Evolutionary conservation across 1,140 invertebrate genomes (phyloP).

Genomic region (Gryllus bimaculatus): DNA sequence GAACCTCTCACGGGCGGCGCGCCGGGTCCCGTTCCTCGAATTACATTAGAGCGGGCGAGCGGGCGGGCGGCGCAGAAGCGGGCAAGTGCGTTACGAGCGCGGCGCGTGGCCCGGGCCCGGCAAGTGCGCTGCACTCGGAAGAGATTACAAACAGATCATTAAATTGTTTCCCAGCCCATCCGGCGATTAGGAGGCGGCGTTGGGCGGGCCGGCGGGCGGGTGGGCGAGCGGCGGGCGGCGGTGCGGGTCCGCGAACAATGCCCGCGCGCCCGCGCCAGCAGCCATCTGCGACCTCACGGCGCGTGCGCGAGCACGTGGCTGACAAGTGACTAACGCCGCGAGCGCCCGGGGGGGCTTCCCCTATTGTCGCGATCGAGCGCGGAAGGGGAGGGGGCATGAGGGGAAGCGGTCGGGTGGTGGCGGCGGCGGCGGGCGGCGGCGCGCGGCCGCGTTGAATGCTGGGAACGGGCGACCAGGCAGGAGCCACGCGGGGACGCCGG

Average conservation of each 20-base stretch:
- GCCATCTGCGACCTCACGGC: not conserved
- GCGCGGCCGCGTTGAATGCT: not conserved
- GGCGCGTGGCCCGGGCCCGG: not conserved
- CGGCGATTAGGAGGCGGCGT: not conserved
- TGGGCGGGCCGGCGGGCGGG: too few relatives aligned
- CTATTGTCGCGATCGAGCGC: not conserved
- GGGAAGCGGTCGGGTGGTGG: not conserved
- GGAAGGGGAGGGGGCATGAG: too few relatives aligned
- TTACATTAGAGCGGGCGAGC: too few relatives aligned
- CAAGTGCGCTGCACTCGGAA: not conserved
- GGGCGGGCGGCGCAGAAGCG: too few relatives aligned
- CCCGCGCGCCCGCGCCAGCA: not conserved
- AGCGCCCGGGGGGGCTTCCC: not conserved
- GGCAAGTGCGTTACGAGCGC: not conserved
- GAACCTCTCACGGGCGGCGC: too few relatives aligned
- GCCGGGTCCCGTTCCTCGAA: too few relatives aligned
- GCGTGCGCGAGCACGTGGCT: constrained; percentile 1
- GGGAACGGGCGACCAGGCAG: not conserved
- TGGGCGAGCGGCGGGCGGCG: too few relatives aligned
- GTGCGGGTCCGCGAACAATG: not conserved
- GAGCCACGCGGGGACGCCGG: too few relatives aligned
- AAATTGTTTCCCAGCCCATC: constrained; percentile 3
- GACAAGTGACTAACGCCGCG: not conserved
- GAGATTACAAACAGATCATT: constrained; percentile 5
- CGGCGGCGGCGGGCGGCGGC: too few relatives aligned